Evolutionary conservation across 2,797 vertebrate genomes (phyloP).

Genomic region (Microcaecilia unicolor): DNA sequence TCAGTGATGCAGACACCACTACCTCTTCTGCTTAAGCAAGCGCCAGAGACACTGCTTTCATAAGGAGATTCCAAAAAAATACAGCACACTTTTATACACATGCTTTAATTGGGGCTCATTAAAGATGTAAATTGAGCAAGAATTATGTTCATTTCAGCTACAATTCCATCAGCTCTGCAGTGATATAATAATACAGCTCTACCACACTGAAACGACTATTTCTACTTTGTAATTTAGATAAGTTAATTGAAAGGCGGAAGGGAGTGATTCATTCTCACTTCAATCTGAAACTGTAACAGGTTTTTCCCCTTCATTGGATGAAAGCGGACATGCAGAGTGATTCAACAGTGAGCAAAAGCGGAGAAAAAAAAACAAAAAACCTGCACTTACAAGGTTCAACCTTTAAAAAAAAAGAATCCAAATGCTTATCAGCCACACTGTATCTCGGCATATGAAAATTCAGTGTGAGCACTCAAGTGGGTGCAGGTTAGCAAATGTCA

Average conservation of each 20-base stretch:
- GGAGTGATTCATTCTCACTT: slow-evolving; percentile 28
- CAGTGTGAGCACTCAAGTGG: neutral
- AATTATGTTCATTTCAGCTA: slow-evolving; percentile 37
- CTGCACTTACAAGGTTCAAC: rapidly evolving
- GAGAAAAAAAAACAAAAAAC: slow-evolving; percentile 17
- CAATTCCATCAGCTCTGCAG: slow-evolving; percentile 13
- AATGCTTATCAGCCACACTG: slow-evolving; percentile 10
- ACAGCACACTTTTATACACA: no score
- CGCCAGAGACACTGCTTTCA: no score
- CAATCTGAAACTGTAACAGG: slow-evolving; percentile 6
- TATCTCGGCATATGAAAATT: slow-evolving; percentile 8
- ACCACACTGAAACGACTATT: slow-evolving; percentile 18
- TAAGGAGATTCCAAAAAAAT: no score
- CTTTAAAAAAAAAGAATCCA: neutral
- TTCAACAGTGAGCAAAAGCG: slow-evolving; percentile 10
- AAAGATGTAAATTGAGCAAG: slow-evolving; percentile 40
- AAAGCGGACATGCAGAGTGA: slow-evolving; percentile 5
- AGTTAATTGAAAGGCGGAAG: slow-evolving; percentile 19
- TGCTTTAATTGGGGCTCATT: slow-evolving; percentile 45
- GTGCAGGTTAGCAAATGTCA: slow-evolving; percentile 18
- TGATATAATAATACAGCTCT: slow-evolving; percentile 23
- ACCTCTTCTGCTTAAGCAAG: no score
- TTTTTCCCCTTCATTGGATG: slow-evolving; percentile 2
- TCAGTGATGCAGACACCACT: no score
- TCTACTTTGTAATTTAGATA: slow-evolving; percentile 21